Base-by-base conservation (phyloP, 2,113 vertebrate genomes). In the Cyprinus carpio region DNA sequence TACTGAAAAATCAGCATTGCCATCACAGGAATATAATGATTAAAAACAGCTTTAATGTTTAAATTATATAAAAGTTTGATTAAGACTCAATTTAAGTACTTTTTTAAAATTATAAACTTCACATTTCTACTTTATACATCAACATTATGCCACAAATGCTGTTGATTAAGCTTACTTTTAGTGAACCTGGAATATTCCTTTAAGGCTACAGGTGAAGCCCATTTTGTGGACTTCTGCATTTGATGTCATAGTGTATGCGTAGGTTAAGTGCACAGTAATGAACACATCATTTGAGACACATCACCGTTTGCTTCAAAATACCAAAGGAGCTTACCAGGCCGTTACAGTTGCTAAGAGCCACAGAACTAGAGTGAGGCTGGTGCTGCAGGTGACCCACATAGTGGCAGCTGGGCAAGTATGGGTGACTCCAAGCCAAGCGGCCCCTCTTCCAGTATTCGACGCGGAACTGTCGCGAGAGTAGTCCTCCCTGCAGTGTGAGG, bases 261-360 rank as follows among this genome's bases (percentile, higher is more conserved):
- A 31, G 13, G 27, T 67, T 67, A 31, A 8, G 6, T 67, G 16
- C 15, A 67, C 3, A 67, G 2, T 16, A 4, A 72, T 40, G 23
- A 40, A 18, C 6, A 40, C 34, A 43, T 72, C 4, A 72, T n/a
- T 72, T 72, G 34, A 72, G 34, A 74, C 23, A n/a, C 23, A 74
- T 6, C 34, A 75, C 40, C 1, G n/a, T 54, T 76, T 76, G 15
- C 49, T 20, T 54, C 4, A 72, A 8, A 56, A 72, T 23, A 16
- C 51, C 9, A 67, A 6, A 15, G 43, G 15, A 29, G 88, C 97
- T 97, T 93, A 99, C 98, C 97, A 99, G 95, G 91, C 98, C 98
- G 0, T 99, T 97, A 89, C 98, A 99, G 95, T 98, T 99, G 94
- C 98, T 99, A 91, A 99, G 96, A 87, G 98, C 98, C 54, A 99